Evolutionary conservation across 2,888 invertebrate genomes (phyloP), one percentile per base, ranked within the genome.

Genomic region (Eristalinus sepulchralis): DNA sequence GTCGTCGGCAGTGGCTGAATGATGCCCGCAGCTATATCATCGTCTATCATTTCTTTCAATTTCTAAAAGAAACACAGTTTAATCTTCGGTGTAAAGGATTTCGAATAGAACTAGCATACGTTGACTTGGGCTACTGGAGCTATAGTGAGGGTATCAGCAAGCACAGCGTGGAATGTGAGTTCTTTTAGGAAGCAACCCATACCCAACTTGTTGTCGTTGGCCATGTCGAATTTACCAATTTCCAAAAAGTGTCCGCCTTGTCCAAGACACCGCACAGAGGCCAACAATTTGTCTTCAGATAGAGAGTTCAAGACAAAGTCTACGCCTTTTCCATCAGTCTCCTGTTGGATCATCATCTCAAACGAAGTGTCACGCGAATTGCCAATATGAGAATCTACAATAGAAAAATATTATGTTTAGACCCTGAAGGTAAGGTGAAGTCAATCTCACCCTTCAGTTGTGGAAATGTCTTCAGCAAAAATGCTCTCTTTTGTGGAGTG

Each of bases 271-370:
- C 95, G 93, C 0, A 95, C 91, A 0, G 95, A 95, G 0, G 95
- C 96, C 90, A 95, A 94, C 0, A 98, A 94, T 92, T 98, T 98
- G 62, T 99, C 98, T 90, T 97, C 98, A 0, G 98, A 95, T 59
- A 99, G 93, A 0, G 98, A 98, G 92, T 99, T 99, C 8, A 98
- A 93, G 13, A 99, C 96, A 71, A 98, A 93, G 90, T 99, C 97
- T 0, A 99, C 98, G 47, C 98, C 98, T 89, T 94, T 94, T 11
- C 98, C 98, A 8, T 96, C 94, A 0, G 98, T 98, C 90, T 95
- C 94, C 63, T 94, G 94, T 89, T 96, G 94, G 73, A 99, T 94
- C 94, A 98, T 95, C 88, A 95, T 94, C 91, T 98, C 98, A 91
- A 99, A 99, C 0, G 96, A 95, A 0, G 95, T 94, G 90, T 98